These are phyloP conservation scores for Anguilla pacifica DNA, from an alignment of 2,797 vertebrate genomes.

Conservation along the genomic window DNA sequence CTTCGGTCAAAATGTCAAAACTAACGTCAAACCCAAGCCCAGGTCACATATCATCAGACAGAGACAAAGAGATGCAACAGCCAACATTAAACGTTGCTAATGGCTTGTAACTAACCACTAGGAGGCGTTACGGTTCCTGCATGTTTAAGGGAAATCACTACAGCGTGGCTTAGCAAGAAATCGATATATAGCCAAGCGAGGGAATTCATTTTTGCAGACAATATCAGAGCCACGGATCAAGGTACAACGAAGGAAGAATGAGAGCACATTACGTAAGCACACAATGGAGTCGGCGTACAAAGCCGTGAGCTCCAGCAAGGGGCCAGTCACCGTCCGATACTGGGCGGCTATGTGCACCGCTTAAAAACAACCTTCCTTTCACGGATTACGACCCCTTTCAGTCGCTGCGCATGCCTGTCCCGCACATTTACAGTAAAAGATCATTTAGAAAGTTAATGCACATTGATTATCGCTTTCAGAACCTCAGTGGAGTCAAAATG, in stretches of 20 bases:
- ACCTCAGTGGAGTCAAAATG: not conserved
- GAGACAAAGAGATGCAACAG: not conserved
- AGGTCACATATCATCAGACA: not conserved
- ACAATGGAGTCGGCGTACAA: not conserved
- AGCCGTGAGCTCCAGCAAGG: not conserved
- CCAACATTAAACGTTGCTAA: not conserved
- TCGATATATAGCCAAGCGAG: not conserved
- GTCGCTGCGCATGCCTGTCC: not conserved
- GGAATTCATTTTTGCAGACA: not conserved
- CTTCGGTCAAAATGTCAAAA: slow-evolving; percentile 44
- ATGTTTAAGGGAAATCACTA: not conserved
- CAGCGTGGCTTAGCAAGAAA: not conserved
- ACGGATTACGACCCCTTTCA: not conserved
- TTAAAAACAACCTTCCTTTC: not conserved
- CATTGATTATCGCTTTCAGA: not conserved
- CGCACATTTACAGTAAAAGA: not conserved
- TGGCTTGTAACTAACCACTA: not conserved
- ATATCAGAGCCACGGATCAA: slow-evolving; percentile 10
- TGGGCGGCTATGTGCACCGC: not conserved
- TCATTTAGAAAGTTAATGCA: not conserved
- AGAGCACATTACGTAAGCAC: not conserved
- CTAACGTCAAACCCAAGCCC: not conserved
- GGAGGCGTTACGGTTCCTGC: not conserved
- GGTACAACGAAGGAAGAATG: not conserved
- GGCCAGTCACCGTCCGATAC: not conserved